Conservation (phyloP, 1,140 invertebrate species). For the Contarinia nasturtii region DNA sequence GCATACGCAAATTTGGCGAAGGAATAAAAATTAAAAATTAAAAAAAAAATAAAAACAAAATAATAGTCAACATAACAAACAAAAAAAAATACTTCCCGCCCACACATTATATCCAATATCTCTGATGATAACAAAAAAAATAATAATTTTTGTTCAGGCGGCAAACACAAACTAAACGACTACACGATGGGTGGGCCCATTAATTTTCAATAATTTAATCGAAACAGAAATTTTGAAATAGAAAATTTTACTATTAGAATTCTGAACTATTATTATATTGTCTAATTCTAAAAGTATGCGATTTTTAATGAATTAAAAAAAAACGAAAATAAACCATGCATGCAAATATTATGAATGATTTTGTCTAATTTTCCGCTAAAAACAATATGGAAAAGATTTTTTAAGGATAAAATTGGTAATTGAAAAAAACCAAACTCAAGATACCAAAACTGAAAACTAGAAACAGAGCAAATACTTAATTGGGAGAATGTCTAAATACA, state of each 20-base stretch:
- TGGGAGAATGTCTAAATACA: no score
- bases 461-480: no score
- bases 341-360: not conserved
- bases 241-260: no score
- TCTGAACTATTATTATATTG: no score
- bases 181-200: not conserved
- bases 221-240: no score
- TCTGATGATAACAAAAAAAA: no score
- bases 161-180: not conserved
- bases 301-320: no score
- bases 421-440: no score
- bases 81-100: not conserved
- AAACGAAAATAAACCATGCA: not conserved
- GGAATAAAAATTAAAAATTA: not conserved
- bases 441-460: no score
- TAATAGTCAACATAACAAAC: not conserved
- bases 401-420: no score
- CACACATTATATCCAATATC: no score
- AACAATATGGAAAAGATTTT: not conserved
- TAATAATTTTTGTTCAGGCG: not conserved
- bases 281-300: no score
- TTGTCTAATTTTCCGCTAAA: not conserved
- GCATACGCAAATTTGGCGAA: not conserved
- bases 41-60: constrained; percentile 5
- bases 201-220: not conserved